Evolutionary conservation across 2,797 vertebrate species (phyloP).

Genomic region (Peromyscus attwateri): DNA sequence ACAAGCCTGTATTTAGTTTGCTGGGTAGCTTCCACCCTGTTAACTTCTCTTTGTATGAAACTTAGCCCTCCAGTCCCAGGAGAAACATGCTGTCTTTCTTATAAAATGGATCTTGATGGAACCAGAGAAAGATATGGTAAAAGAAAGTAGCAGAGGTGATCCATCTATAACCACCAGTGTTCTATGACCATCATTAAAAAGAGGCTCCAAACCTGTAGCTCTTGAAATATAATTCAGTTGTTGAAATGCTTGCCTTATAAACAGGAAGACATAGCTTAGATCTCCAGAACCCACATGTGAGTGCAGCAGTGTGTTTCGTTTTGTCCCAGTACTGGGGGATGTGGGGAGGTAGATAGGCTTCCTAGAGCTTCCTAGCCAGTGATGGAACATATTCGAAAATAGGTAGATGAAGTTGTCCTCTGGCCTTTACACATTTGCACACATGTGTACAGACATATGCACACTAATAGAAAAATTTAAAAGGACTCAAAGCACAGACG

Average conservation of each 20-base stretch:
- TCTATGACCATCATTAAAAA: background rate
- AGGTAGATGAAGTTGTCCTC: background rate
- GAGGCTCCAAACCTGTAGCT: background rate
- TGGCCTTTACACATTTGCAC: background rate
- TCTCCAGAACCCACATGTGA: background rate
- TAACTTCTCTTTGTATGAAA: slow-evolving; percentile 52
- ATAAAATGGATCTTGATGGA: slow-evolving; percentile 31
- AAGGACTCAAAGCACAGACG: background rate
- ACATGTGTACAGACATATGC: background rate
- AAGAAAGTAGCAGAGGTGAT: background rate
- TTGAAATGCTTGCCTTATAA: background rate
- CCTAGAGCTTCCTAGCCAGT: background rate
- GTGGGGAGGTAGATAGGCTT: background rate
- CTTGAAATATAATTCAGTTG: background rate
- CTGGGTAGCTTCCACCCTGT: slow-evolving; percentile 47
- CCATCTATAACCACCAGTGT: background rate
- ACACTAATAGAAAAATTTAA: too few relatives aligned
- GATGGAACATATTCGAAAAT: background rate
- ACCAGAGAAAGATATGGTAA: background rate
- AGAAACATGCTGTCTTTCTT: slow-evolving; percentile 43
- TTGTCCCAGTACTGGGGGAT: background rate
- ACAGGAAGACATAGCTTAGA: background rate
- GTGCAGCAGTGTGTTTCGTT: background rate
- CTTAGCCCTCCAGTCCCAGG: background rate
- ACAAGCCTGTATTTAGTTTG: background rate